phyloP scores from a whole-genome alignment of 2,888 invertebrate species.

The Tridacna gigas region DNA sequence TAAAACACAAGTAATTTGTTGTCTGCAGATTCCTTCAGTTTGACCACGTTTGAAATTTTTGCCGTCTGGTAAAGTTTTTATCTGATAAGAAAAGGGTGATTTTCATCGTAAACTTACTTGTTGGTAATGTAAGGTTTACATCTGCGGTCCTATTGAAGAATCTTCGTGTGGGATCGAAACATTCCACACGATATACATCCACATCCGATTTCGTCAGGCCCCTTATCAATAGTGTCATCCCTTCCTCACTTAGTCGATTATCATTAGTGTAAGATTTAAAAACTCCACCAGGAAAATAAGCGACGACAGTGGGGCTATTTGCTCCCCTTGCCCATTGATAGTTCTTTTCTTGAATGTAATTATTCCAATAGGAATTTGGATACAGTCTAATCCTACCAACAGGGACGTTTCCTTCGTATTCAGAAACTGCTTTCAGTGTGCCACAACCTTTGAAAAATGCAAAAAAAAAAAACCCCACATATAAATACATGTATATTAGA shows the following conservation, averaged over 20 bases:
- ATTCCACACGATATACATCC: not conserved
- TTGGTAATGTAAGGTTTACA: not conserved
- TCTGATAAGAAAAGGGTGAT: too few relatives aligned
- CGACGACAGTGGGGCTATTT: not conserved
- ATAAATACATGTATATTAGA: too few relatives aligned
- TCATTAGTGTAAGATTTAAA: not conserved
- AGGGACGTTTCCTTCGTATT: not conserved
- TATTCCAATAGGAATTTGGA: not conserved
- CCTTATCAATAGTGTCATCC: not conserved
- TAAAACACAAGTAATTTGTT: too few relatives aligned
- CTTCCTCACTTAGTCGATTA: not conserved
- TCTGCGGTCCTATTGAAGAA: not conserved
- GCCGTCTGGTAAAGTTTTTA: too few relatives aligned
- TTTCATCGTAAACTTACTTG: too few relatives aligned
- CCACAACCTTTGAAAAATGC: not conserved
- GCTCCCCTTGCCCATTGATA: not conserved
- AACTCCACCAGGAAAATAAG: not conserved
- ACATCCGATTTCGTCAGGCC: not conserved
- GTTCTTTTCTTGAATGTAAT: not conserved
- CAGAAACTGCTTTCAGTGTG: not conserved
- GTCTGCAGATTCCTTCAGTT: too few relatives aligned
- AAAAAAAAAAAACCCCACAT: not conserved
- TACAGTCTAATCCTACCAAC: conserved; percentile 8
- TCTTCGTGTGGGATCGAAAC: not conserved
- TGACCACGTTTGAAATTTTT: too few relatives aligned